Conservation (phyloP, 2,888 invertebrate species). For the Pollenia angustigena region DNA sequence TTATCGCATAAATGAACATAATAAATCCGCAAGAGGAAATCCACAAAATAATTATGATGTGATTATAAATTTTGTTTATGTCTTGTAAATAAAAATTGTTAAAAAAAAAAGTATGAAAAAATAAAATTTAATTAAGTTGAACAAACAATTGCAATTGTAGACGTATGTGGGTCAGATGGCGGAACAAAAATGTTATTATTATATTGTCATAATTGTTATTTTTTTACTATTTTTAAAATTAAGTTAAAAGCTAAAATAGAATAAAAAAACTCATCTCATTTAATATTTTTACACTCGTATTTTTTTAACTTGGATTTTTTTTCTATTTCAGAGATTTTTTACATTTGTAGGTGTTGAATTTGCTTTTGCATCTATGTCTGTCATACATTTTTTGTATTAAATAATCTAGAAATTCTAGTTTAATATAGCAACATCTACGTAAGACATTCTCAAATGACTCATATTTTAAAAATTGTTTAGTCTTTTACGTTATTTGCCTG, state of each 20-base stretch:
- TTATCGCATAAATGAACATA: slow-evolving; percentile 52
- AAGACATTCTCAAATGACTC: slow-evolving; percentile 57
- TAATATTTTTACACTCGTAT: too few relatives aligned
- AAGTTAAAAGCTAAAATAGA: too few relatives aligned
- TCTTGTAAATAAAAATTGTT: slow-evolving; percentile 13
- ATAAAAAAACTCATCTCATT: too few relatives aligned
- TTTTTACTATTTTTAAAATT: background rate
- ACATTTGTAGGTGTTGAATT: too few relatives aligned
- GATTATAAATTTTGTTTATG: slow-evolving; percentile 43
- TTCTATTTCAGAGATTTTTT: too few relatives aligned
- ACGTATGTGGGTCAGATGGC: slow-evolving; percentile 36
- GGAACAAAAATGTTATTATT: slow-evolving; percentile 36
- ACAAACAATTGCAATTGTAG: slow-evolving; percentile 29
- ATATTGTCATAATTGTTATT: slow-evolving; percentile 39
- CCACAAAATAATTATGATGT: slow-evolving; percentile 64
- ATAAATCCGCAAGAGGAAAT: slow-evolving; percentile 57
- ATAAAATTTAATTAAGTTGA: slow-evolving; percentile 42
- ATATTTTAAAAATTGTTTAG: slow-evolving; percentile 37
- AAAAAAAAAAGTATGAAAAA: slow-evolving; percentile 11
- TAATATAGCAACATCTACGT: background rate
- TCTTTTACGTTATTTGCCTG: slow-evolving; percentile 23
- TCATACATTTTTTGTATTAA: background rate
- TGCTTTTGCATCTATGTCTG: too few relatives aligned
- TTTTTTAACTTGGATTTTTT: too few relatives aligned
- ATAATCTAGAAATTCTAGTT: too few relatives aligned